These are phyloP conservation scores for Aelia acuminata DNA, from an alignment of 2,888 invertebrate genomes.

Conservation along the genomic window DNA sequence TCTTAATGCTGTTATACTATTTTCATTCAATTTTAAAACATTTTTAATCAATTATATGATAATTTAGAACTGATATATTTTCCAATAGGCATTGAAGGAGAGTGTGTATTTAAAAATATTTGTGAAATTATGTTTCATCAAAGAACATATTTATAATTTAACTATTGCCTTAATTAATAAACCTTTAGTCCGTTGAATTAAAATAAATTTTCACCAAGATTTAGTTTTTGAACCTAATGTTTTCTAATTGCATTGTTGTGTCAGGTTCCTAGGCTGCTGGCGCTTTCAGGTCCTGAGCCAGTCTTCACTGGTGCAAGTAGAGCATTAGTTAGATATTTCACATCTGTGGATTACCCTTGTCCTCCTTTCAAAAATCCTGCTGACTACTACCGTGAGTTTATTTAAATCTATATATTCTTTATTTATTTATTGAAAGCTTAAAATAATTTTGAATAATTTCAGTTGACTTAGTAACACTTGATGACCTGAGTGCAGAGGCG, in stretches of 20 bases:
- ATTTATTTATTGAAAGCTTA: constrained; percentile 10
- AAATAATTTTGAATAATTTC: constrained; percentile 67
- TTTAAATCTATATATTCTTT: background rate
- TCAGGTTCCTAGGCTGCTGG: constrained; percentile 75
- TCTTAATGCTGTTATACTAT: background rate
- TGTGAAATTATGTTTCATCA: too few relatives aligned
- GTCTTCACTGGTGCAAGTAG: constrained; percentile 92
- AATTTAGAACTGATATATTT: too few relatives aligned
- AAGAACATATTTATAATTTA: background rate
- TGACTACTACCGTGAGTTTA: constrained; percentile 89
- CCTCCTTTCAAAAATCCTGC: constrained; percentile 97
- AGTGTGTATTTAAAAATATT: too few relatives aligned
- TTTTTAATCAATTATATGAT: too few relatives aligned
- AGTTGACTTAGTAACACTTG: constrained; percentile 95
- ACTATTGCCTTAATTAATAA: background rate
- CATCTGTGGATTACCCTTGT: constrained; percentile 91
- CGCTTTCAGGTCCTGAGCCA: constrained; percentile 90
- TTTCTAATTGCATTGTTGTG: background rate
- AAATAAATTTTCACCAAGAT: background rate
- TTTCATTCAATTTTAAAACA: too few relatives aligned
- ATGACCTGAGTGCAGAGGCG: constrained; percentile 93
- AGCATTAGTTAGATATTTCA: constrained; percentile 94
- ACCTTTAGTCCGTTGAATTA: background rate
- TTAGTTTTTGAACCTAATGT: background rate
- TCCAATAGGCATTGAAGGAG: too few relatives aligned